Evolutionary conservation across 2,113 vertebrate genomes (phyloP), one percentile per base, ranked within the genome.

Genomic region (Ctenodactylus gundi): DNA sequence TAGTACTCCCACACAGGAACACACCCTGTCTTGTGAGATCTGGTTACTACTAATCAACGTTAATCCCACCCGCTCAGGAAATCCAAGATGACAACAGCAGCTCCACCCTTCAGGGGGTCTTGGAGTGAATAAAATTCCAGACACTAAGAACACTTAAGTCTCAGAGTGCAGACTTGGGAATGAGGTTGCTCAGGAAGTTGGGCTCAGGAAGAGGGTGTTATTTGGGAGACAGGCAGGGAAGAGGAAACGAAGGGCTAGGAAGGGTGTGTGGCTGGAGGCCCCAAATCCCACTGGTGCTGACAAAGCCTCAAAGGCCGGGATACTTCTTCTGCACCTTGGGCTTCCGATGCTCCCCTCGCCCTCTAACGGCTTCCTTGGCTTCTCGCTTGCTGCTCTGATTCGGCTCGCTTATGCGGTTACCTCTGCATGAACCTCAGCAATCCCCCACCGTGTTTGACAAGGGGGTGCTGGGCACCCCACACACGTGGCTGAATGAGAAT

Each of bases 11-110:
- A 93, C 11, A 4, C 7, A 29, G 62, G 10, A 57, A 36, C 51
- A 31, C 36, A 46, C 29, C 31, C 20, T 7, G 49, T 57, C 67
- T 53, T n/a, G 75, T 85, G 60, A 82, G 96, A 95, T 80, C 34
- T 17, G 78, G 55, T 34, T 51, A n/a, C n/a, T 55, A 64, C 25
- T 39, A 39, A 88, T 44, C 31, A 7, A 41, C 36, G 39, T 90
- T 49, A 87, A 85, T 39, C 14, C 25, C 0, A 64, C 25, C 72
- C 55, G 27, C 65, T 72, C 72, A 88, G 85, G 91, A 97, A 93
- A 87, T 2, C 2, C 0, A 29, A 14, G 44, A 31, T 34, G 20
- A 57, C 21, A 46, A 73, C 49, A 85, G 49, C 70, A 94, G 88
- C 41, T 27, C 36, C 29, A 44, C 70, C 20, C 39, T 51, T 93